Evolutionary conservation across 1,140 invertebrate species (phyloP).

Genomic region (Oscheius sp.): DNA sequence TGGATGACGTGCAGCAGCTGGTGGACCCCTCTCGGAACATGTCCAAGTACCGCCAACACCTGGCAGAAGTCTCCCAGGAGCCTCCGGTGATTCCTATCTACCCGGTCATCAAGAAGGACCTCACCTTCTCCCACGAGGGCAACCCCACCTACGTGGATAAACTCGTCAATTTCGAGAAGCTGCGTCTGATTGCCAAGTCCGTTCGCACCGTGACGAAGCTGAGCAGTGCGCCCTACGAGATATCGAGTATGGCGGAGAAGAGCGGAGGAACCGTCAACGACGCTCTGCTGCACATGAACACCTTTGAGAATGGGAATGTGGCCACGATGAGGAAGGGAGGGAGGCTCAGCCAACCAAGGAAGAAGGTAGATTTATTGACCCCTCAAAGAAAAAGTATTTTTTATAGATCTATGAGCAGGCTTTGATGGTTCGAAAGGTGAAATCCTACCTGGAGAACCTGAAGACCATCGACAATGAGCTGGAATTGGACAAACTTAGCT

Average conservation of each 20-base stretch:
- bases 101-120: constrained; percentile 72
- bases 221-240: constrained; percentile 64
- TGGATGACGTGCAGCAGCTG: constrained; percentile 66
- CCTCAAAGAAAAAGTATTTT: not conserved
- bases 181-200: constrained; percentile 97
- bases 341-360: constrained; percentile 35
- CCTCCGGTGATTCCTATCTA: constrained; percentile 63
- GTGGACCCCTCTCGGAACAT: constrained; percentile 92
- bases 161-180: constrained; percentile 95
- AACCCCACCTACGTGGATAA: constrained; percentile 90
- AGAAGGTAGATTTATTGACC: constrained; percentile 19
- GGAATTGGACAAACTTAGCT: constrained; percentile 78
- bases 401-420: constrained; percentile 66
- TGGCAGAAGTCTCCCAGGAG: constrained; percentile 68
- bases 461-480: constrained; percentile 88
- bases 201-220: constrained; percentile 76
- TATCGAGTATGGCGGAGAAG: constrained; percentile 50
- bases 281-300: constrained; percentile 46
- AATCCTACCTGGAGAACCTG: constrained; percentile 88
- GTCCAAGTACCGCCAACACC: constrained; percentile 92
- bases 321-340: constrained; percentile 73
- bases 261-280: constrained; percentile 43
- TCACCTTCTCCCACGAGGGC: constrained; percentile 94
- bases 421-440: constrained; percentile 91
- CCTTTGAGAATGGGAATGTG: constrained; percentile 62